phyloP scores from a whole-genome alignment of 2,113 vertebrate species.

The Trochalopteron elliotii region DNA sequence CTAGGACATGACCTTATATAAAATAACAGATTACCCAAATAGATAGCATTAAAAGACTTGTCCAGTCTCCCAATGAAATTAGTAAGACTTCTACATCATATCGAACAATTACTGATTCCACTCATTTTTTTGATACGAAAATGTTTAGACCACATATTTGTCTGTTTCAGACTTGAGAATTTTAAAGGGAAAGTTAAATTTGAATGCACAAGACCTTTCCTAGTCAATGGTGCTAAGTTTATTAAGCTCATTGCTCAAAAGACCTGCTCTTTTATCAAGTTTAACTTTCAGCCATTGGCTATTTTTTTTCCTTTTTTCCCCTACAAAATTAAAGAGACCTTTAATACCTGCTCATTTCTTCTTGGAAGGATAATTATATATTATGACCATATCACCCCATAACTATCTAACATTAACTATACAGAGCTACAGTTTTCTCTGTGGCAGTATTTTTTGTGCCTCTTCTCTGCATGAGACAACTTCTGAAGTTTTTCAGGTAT shows the following conservation, averaged over 20 bases:
- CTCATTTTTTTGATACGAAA: neutral
- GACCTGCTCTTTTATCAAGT: neutral
- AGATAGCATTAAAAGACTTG: neutral
- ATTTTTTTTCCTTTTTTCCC: neutral
- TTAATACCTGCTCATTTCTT: neutral
- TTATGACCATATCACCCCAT: neutral
- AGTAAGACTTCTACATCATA: neutral
- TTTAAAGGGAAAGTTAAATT: neutral
- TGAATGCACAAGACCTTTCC: neutral
- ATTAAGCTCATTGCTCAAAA: neutral
- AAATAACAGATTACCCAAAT: neutral
- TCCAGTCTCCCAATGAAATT: neutral
- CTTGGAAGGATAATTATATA: neutral
- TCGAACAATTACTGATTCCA: neutral
- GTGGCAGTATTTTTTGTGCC: neutral
- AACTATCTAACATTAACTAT: neutral
- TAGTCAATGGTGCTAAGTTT: neutral
- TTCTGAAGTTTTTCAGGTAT: neutral
- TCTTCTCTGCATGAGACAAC: neutral
- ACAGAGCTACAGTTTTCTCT: neutral
- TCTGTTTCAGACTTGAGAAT: neutral
- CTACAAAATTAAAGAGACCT: neutral
- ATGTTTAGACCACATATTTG: neutral
- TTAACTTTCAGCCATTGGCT: neutral
- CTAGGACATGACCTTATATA: neutral